phyloP scores from a whole-genome alignment of 2,113 vertebrate genomes.

The Sphaerodactylus townsendi region DNA sequence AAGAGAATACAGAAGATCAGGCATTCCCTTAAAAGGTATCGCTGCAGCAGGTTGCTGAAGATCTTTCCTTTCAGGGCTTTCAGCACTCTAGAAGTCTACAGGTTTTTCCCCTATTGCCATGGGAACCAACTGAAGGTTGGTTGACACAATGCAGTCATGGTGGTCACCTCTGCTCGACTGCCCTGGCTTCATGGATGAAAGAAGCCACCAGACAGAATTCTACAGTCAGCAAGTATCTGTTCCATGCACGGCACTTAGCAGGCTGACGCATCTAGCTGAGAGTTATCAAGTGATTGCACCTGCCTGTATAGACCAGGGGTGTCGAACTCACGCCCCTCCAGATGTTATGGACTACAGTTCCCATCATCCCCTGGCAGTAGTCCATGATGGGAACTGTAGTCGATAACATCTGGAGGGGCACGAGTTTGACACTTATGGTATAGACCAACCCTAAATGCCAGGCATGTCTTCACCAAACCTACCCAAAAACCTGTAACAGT shows the following conservation, averaged over 20 bases:
- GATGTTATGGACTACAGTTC: too few species aligned
- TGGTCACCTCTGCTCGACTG: too few species aligned
- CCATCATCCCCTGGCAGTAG: too few species aligned
- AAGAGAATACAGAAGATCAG: background rate
- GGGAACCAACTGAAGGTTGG: background rate
- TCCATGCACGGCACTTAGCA: background rate
- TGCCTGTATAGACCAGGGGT: too few species aligned
- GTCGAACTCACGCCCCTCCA: too few species aligned
- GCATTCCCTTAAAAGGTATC: background rate
- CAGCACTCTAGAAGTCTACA: background rate
- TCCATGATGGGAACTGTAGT: too few species aligned
- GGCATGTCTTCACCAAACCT: background rate
- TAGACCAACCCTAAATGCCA: too few species aligned
- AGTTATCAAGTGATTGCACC: background rate
- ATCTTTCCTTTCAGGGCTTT: background rate
- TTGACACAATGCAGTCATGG: too few species aligned
- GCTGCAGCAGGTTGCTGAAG: background rate
- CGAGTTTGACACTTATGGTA: too few species aligned
- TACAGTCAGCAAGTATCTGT: background rate
- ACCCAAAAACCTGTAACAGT: background rate
- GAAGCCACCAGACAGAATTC: background rate
- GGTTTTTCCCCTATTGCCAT: background rate
- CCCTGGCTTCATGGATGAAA: background rate
- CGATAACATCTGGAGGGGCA: too few species aligned
- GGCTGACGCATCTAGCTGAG: background rate